phyloP scores from a whole-genome alignment of 1,140 invertebrate species.

The Drosophila oshimai region DNA sequence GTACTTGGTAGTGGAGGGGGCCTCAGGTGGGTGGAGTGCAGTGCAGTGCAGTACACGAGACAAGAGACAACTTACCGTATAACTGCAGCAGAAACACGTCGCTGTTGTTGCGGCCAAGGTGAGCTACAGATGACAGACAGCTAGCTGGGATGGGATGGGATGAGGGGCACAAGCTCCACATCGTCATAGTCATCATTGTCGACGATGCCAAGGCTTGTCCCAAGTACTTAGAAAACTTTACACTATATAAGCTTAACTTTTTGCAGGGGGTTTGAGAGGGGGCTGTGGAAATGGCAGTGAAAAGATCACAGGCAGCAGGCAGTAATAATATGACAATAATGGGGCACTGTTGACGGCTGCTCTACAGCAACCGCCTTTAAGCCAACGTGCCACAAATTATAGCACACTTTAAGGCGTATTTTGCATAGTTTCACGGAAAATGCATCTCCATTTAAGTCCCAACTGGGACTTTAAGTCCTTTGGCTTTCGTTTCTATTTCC shows the following conservation, averaged over 20 bases:
- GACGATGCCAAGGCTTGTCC: slow-evolving; percentile 24
- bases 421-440: slow-evolving; percentile 25
- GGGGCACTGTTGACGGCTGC: slow-evolving; percentile 59
- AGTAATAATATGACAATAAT: slow-evolving; percentile 73
- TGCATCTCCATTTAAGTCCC: slow-evolving; percentile 32
- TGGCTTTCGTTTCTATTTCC: not conserved
- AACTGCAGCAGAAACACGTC: slow-evolving; percentile 64
- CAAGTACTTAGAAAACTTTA: slow-evolving; percentile 70
- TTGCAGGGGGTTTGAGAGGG: not conserved
- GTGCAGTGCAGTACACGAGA: slow-evolving; percentile 28
- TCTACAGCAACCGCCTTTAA: not conserved
- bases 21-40: not conserved
- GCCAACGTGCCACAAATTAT: slow-evolving; percentile 14
- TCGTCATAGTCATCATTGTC: slow-evolving; percentile 24
- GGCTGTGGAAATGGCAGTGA: not conserved
- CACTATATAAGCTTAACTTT: slow-evolving; percentile 68
- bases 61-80: slow-evolving; percentile 27
- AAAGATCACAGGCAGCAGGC: slow-evolving; percentile 18
- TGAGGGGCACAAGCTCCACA: not conserved
- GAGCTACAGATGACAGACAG: slow-evolving; percentile 58
- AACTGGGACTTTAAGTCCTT: slow-evolving; percentile 14
- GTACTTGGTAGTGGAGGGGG: not conserved
- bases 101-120: slow-evolving; percentile 52
- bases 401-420: slow-evolving; percentile 36
- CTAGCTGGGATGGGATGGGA: not conserved